Percentiles rank a stretch among this genome's conserved stretches.
These are phyloP conservation scores for Centropristis striata DNA, from an alignment of 2,113 vertebrate species.

Conservation along the genomic window DNA sequence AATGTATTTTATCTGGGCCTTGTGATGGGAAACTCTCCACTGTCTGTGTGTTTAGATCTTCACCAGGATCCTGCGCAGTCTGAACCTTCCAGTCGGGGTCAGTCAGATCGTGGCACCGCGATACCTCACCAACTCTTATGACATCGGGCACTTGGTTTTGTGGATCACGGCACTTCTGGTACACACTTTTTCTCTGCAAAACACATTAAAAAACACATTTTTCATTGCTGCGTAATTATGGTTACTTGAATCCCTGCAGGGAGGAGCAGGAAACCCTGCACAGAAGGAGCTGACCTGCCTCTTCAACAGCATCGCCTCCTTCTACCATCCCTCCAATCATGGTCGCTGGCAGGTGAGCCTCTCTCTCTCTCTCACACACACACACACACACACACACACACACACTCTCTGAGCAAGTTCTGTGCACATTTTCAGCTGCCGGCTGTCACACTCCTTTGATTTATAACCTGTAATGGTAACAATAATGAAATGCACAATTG, in stretches of 20 bases:
- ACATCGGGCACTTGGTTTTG: slow-evolving; percentile 92
- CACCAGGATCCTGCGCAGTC: slow-evolving; percentile 93
- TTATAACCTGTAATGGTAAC: slow-evolving; percentile 53
- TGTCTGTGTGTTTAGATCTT: slow-evolving; percentile 87
- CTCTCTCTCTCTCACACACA: slow-evolving; percentile 1
- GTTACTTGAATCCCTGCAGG: slow-evolving; percentile 81
- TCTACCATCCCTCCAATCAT: slow-evolving; percentile 98
- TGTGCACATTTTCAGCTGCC: slow-evolving; percentile 41
- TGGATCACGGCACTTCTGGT: slow-evolving; percentile 98
- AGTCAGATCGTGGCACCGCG: slow-evolving; percentile 92
- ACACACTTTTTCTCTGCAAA: not conserved
- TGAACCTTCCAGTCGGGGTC: slow-evolving; percentile 96
- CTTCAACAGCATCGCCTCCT: slow-evolving; percentile 96
- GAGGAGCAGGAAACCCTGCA: slow-evolving; percentile 94
- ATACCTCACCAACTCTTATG: slow-evolving; percentile 93
- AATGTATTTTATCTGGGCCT: slow-evolving; percentile 34
- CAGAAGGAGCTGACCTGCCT: slow-evolving; percentile 94
- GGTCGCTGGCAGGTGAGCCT: slow-evolving; percentile 94
- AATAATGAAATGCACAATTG: slow-evolving; percentile 55
- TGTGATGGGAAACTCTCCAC: not conserved
- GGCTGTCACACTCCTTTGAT: slow-evolving; percentile 48
- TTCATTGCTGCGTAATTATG: not conserved
- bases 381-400: slow-evolving; percentile 8
- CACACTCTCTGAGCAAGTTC: slow-evolving; percentile 3
- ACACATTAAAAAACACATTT: not conserved